Evolutionary conservation across 2,888 invertebrate species (phyloP).

Genomic region (Lymantria monacha): DNA sequence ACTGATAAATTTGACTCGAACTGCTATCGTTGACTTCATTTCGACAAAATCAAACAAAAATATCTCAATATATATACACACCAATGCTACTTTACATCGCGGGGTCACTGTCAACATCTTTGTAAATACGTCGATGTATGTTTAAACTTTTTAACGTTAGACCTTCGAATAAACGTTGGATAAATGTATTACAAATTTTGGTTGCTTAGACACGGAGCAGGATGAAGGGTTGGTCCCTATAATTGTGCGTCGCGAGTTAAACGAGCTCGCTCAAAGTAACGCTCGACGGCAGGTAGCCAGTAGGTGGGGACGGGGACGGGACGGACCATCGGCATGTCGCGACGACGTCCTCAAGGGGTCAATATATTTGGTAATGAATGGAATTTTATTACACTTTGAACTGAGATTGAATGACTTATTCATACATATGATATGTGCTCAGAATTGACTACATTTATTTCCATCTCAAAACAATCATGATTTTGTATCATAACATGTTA

Average conservation of each 20-base stretch:
- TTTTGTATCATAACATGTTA: too few species aligned
- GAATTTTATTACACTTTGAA: too few species aligned
- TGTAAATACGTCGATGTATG: slow-evolving; percentile 31
- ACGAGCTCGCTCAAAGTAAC: slow-evolving; percentile 57
- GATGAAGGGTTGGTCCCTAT: slow-evolving; percentile 53
- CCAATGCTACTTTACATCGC: slow-evolving; percentile 26
- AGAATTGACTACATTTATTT: too few species aligned
- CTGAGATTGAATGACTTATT: too few species aligned
- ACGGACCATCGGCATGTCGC: too few species aligned
- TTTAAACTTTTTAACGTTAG: slow-evolving; percentile 11
- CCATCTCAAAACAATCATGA: too few species aligned
- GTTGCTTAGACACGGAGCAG: slow-evolving; percentile 63
- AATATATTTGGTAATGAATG: too few species aligned
- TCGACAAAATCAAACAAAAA: slow-evolving; percentile 2
- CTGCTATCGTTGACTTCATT: slow-evolving; percentile 24
- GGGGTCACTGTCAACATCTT: neutral
- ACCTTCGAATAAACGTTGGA: slow-evolving; percentile 18
- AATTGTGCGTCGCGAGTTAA: slow-evolving; percentile 63
- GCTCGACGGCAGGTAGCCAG: slow-evolving; percentile 23
- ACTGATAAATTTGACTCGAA: slow-evolving; percentile 69
- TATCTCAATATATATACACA: slow-evolving; percentile 4
- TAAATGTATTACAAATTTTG: slow-evolving; percentile 36
- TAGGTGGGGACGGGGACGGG: too few species aligned
- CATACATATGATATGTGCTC: too few species aligned
- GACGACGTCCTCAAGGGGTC: too few species aligned